A percentile compares a stretch with the other conserved stretches of the same genome.
Conservation (phyloP, 2,113 vertebrate genomes). For the Rhinogobius similis region DNA sequence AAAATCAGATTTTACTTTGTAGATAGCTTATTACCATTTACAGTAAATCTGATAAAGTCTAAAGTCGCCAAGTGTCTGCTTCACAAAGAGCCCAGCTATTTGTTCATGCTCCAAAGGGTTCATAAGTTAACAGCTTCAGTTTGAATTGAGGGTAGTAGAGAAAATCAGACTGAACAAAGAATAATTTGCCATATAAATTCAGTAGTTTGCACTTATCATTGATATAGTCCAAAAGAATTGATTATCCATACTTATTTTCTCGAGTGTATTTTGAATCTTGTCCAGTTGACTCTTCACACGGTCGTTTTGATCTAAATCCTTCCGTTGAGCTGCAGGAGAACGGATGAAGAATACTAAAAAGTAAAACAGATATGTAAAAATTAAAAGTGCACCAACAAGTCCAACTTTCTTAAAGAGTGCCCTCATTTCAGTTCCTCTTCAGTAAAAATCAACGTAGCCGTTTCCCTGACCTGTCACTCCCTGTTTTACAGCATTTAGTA, state of each 20-base stretch:
- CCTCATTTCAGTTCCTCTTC: conserved; percentile 28
- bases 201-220: neutral
- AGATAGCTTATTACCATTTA: too few species aligned
- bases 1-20: too few species aligned
- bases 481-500: conserved; percentile 1
- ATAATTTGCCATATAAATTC: neutral
- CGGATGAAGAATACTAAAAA: neutral
- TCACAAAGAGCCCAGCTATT: too few species aligned
- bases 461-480: neutral
- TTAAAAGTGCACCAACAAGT: conserved; percentile 14
- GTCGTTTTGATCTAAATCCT: neutral
- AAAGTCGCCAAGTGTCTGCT: too few species aligned
- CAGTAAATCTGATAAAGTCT: too few species aligned
- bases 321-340: neutral
- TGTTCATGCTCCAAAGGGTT: too few species aligned
- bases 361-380: conserved; percentile 18
- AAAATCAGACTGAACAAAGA: too few species aligned
- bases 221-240: too few species aligned
- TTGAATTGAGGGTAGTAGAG: too few species aligned
- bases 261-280: conserved; percentile 36
- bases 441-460: neutral
- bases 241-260: conserved; percentile 47
- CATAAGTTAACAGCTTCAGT: too few species aligned
- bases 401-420: conserved; percentile 1
- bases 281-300: conserved; percentile 38